phyloP scores from a whole-genome alignment of 2,113 vertebrate species.

The Dicaeum eximium region DNA sequence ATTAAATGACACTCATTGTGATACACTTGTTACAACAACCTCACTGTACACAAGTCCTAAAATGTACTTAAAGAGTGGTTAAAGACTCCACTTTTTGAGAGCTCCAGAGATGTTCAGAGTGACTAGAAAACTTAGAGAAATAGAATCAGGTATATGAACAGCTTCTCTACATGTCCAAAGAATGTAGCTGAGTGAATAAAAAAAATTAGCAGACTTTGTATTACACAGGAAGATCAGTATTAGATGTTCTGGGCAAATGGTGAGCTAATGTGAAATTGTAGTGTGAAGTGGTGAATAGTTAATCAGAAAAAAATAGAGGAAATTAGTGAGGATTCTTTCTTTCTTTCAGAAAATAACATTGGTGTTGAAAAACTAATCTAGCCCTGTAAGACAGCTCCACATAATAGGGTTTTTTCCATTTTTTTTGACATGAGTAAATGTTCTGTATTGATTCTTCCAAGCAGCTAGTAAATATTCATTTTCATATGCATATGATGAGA shows the following conservation, averaged over 20 bases:
- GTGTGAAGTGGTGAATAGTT: background rate
- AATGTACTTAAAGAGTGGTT: background rate
- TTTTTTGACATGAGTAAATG: conserved; percentile 3
- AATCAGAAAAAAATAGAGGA: background rate
- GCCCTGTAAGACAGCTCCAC: background rate
- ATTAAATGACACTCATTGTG: background rate
- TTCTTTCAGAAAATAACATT: background rate
- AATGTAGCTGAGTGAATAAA: background rate
- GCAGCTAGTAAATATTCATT: conserved; percentile 19
- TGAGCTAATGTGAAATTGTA: background rate
- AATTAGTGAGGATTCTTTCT: background rate
- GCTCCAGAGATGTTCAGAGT: background rate
- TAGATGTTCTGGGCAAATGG: background rate
- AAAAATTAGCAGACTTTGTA: background rate
- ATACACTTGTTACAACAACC: background rate
- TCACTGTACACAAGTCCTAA: background rate
- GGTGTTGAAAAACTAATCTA: conserved; percentile 14
- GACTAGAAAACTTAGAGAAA: background rate
- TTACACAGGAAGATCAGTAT: background rate
- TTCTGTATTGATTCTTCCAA: background rate
- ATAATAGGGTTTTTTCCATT: background rate
- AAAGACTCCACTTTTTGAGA: background rate
- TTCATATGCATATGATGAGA: background rate
- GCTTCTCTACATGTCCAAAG: background rate
- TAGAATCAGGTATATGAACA: background rate